A percentile compares a stretch with the other conserved stretches of the same genome.
Conservation (phyloP, 2,113 vertebrate genomes). For the Ochotona princeps region DNA sequence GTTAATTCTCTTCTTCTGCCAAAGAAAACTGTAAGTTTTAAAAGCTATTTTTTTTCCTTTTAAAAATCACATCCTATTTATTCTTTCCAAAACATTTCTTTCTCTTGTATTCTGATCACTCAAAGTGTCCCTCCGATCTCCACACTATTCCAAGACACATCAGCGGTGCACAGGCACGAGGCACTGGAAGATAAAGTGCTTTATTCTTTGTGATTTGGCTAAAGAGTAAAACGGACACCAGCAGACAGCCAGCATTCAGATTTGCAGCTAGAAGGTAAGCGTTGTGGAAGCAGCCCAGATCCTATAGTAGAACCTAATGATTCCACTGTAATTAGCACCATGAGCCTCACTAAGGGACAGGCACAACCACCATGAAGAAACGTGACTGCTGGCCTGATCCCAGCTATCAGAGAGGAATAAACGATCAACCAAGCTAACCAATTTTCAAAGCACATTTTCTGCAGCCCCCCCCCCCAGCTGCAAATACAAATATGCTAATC, state of each 20-base stretch:
- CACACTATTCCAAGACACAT: background rate
- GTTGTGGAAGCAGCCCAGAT: background rate
- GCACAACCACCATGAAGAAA: background rate
- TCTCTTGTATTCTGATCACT: conserved; percentile 44
- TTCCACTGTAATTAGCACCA: conserved; percentile 55
- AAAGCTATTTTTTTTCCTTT: conserved; percentile 57
- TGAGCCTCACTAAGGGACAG: conserved; percentile 32
- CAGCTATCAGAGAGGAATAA: conserved; percentile 51
- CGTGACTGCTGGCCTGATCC: conserved; percentile 21
- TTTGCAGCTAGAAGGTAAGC: conserved; percentile 30
- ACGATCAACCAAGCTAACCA: conserved; percentile 24
- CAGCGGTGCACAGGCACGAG: background rate
- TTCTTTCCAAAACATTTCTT: conserved; percentile 65
- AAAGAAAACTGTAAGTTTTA: conserved; percentile 76
- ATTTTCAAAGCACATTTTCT: conserved; percentile 48
- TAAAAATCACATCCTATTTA: conserved; percentile 62
- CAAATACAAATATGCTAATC: conserved; percentile 24
- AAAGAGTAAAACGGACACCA: conserved; percentile 24
- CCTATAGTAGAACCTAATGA: conserved; percentile 39
- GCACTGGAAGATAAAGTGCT: background rate
- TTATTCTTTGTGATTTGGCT: background rate
- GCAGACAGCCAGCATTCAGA: background rate
- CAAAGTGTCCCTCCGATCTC: background rate
- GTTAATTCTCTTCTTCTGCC: conserved; percentile 71
- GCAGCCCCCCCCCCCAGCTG: conserved; percentile 17